phyloP scores from a whole-genome alignment of 1,140 invertebrate species.

The Trichonephila clavipes region DNA sequence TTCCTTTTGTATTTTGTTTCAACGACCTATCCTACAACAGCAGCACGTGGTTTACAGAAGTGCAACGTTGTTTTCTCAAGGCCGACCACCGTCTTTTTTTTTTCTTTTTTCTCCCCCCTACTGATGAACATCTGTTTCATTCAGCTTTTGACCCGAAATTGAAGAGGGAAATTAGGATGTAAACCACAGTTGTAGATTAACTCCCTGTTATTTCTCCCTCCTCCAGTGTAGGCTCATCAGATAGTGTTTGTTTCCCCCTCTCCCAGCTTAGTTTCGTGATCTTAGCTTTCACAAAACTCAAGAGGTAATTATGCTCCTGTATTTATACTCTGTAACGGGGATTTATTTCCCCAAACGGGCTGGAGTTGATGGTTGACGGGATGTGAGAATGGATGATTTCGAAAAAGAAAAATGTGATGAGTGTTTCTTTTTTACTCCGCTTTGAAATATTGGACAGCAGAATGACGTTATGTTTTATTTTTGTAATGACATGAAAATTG shows the following conservation, averaged over 20 bases:
- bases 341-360: neutral
- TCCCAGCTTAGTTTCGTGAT: neutral
- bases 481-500: too few relatives aligned
- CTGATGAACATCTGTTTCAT: constrained; percentile 23
- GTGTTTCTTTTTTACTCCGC: too few relatives aligned
- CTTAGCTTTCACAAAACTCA: neutral
- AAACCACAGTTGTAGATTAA: constrained; percentile 11
- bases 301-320: neutral
- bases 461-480: too few relatives aligned
- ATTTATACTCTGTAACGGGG: neutral
- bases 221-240: neutral
- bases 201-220: neutral
- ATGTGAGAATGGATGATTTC: too few relatives aligned
- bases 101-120: neutral
- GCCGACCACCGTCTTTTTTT: too few relatives aligned
- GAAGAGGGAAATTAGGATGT: constrained; percentile 21
- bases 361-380: too few relatives aligned
- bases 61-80: too few relatives aligned
- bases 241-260: neutral
- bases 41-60: neutral
- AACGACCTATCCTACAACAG: neutral
- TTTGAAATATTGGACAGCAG: too few relatives aligned
- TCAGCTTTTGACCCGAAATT: constrained; percentile 19
- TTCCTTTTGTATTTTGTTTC: neutral
- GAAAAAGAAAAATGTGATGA: too few relatives aligned